phyloP scores from a whole-genome alignment of 1,140 invertebrate genomes.

The Zaprionus davidi region DNA sequence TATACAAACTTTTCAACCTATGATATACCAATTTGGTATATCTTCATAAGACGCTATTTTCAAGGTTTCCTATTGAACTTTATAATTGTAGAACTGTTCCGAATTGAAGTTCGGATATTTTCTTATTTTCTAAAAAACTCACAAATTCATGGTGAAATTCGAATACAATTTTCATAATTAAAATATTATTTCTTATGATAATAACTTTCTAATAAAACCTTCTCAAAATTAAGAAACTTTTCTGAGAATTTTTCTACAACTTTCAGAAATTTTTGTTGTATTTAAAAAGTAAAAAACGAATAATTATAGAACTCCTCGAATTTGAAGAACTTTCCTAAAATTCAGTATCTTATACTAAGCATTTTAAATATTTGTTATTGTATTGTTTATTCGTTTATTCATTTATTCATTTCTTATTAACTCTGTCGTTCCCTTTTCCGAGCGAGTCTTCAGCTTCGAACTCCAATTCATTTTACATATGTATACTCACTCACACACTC shows the following conservation, averaged over 20 bases:
- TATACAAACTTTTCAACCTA: constrained; percentile 10
- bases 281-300: too few species aligned
- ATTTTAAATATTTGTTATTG: neutral
- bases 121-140: too few species aligned
- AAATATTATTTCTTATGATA: neutral
- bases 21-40: constrained; percentile 15
- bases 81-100: too few species aligned
- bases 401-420: neutral
- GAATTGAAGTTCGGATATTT: too few species aligned
- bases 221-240: too few species aligned
- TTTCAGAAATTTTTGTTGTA: too few species aligned
- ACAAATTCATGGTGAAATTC: too few species aligned
- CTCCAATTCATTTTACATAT: constrained; percentile 15
- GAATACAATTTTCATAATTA: too few species aligned
- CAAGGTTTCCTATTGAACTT: neutral
- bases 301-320: neutral
- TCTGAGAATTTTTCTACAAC: too few species aligned
- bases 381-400: constrained; percentile 18
- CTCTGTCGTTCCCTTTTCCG: constrained; percentile 8
- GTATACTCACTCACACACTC: constrained; percentile 7
- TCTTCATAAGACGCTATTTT: constrained; percentile 36
- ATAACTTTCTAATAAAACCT: neutral
- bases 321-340: neutral
- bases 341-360: neutral
- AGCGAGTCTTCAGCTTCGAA: constrained; percentile 25